These are phyloP conservation scores for Plestiodon gilberti DNA, from an alignment of 2,113 vertebrate species.

Conservation along the genomic window DNA sequence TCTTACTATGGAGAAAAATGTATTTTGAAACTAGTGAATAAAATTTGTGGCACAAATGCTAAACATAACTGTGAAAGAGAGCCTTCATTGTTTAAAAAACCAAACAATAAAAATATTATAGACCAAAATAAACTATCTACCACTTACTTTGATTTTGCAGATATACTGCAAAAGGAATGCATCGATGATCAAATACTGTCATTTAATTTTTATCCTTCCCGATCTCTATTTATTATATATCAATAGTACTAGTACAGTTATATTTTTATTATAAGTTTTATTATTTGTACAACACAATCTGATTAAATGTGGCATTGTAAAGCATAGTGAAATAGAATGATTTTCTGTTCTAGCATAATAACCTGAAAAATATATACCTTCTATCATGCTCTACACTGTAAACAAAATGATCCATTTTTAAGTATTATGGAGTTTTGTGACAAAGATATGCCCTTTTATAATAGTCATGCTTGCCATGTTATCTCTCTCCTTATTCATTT, in stretches of 20 bases:
- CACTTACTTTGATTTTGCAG: not conserved
- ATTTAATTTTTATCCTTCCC: rapidly evolving
- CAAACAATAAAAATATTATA: not conserved
- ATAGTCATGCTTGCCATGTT: conserved; percentile 38
- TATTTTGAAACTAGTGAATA: not conserved
- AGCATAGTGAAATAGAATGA: not conserved
- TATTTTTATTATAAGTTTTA: not conserved
- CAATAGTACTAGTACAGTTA: not conserved
- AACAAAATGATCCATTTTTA: conserved; percentile 49
- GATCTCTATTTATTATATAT: not conserved
- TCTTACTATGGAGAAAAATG: not conserved
- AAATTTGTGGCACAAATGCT: not conserved
- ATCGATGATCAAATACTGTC: not conserved
- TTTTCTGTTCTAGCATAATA: not conserved
- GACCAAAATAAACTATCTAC: not conserved
- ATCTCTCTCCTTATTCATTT: conserved; percentile 63
- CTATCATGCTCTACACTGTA: conserved; percentile 32
- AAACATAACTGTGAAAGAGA: not conserved
- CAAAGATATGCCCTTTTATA: conserved; percentile 22
- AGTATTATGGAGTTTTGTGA: conserved; percentile 19
- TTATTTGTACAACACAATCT: not conserved
- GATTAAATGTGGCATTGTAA: not conserved
- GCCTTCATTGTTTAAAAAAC: not conserved
- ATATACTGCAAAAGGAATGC: not conserved
- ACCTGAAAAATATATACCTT: not conserved